Evolutionary conservation across 2,888 invertebrate genomes (phyloP), one percentile per base, ranked within the genome.

Genomic region (Lithophane semibrunnea): DNA sequence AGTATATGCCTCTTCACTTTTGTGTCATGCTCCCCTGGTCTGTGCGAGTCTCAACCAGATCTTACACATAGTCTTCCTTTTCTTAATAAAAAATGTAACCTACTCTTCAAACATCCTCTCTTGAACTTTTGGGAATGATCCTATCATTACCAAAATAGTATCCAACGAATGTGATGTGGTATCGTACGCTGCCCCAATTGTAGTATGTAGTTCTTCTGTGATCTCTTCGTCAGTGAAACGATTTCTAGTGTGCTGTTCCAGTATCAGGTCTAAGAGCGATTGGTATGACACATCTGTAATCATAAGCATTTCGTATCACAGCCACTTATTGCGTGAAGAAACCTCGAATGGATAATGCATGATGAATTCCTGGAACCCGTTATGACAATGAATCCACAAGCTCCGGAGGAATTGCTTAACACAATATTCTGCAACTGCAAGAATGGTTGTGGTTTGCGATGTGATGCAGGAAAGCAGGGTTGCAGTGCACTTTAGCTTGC

Each of bases 51-150:
- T 29, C 24, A 24, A 66, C 24, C 10, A 47, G 1, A 3, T 7
- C 37, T 37, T 10, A 49, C 10, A 4, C 3, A 8, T 2, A 2
- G 13, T 29, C 12, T 68, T 13, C 0, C n/a, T 21, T 16, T n/a
- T 5, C 5, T n/a, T 8, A n/a, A 16, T 10, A 54, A 54, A 52
- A 68, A 16, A 29, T 18, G 5, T 56, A 54, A 68, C 56, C 0
- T 68, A 68, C 68, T 58, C 58, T 7, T 58, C 24, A 58, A 58
- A 58, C 13, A 58, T 7, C 24, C 13, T 24, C 24, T 58, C 44
- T 73, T 73, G 73, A 73, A 73, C 74, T 44, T 73, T 56, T 29
- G 73, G 73, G 54, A 16, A 73, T 73, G 73, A 73, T 56, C 73
- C 73, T 18, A 73, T 73, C 54, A 73, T 21, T 1, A 73, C 44